Base-by-base conservation (phyloP, 2,888 invertebrate genomes). In the Oasisia sp. region DNA sequence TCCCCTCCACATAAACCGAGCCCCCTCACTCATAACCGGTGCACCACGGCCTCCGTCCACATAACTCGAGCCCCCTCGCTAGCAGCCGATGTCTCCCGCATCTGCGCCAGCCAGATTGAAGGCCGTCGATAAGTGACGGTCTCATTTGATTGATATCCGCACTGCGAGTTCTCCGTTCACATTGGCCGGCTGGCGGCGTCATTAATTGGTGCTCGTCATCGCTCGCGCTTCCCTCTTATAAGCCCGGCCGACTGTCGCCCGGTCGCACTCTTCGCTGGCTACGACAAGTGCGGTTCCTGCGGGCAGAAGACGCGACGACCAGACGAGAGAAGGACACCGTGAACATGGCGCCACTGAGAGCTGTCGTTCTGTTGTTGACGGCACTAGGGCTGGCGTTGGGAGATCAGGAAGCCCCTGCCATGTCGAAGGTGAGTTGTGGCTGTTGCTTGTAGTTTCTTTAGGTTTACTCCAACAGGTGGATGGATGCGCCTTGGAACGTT, bases 141-240 rank as follows among this genome's bases (percentile, higher is more conserved):
- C 74, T 74, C 74, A 74, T 74, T 74, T 74, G 74, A 74, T 74
- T 74, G 74, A 74, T 74, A 74, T 74, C 74, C 74, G 74, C 74
- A 5, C 19, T 27, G 74, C 74, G n/a, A n/a, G 19, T 74, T 27
- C 74, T 74, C 7, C 74, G 27, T 74, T 74, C 74, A 74, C 74
- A 74, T 74, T 74, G 74, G 74, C 27, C 74, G 74, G 74, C 74
- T 27, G 74, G 4, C 74, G n/a, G 74, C 74, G 74, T n/a, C 19
- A 74, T 27, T 74, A 74, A 74, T 74, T 74, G 74, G 74, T 74
- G 74, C 74, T 19, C 74, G 74, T 74, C 74, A 74, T 27, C 27
- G 74, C 74, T 5, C 27, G 74, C n/a, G 74, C 74, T 74, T 27
- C 74, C 1, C 27, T 74, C 74, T 74, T 74, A 74, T 74, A 74